Base-by-base conservation (phyloP, 2,797 vertebrate species). In the Psittacula echo region DNA sequence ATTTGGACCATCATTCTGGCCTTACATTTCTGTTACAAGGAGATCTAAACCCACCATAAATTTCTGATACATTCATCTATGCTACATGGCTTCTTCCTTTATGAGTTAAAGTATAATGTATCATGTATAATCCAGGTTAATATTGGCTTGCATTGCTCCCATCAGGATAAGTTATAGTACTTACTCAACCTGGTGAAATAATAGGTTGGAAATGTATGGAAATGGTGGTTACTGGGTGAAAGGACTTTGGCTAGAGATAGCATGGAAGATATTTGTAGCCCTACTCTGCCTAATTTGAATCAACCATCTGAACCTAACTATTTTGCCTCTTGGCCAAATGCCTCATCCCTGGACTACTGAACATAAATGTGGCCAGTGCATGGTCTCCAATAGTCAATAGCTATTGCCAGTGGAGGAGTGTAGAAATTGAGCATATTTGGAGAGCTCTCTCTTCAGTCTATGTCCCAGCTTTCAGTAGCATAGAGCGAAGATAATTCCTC, bases 31-130 rank as follows among this genome's bases (percentile, higher is more conserved):
- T 79, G 30, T 85, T 74, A 64, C 13, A 64, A 47, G 22, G 44
- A 91, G 37, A 90, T 80, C 15, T 86, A 95, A 94, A 86, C 6
- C 22, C 30, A 72, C 42, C 42, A 91, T 90, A 91, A 90, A 94
- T 95, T 96, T 90, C 65, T 56, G 19, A 29, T 87, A 76, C n/a
- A 44, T 83, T 90, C 86, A 71, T 71, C 44, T 64, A 50, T 56
- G 41, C 34, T 82, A 60, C 15, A 13, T 67, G 54, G 13, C 15
- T 76, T 81, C 70, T 94, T 90, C 44, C 21, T 29, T 60, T 75
- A 82, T 62, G 56, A 91, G 37, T 79, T 62, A 68, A 58, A 85
- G 42, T 72, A 29, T 47, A 71, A 86, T 73, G 9, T 64, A 60
- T 76, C 61, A 56, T 39, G 26, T 54, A 56, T 51, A 64, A 91